Evolutionary conservation across 2,113 vertebrate genomes (phyloP), one percentile per base, ranked within the genome.

Genomic region (Craseonycteris thonglongyai): DNA sequence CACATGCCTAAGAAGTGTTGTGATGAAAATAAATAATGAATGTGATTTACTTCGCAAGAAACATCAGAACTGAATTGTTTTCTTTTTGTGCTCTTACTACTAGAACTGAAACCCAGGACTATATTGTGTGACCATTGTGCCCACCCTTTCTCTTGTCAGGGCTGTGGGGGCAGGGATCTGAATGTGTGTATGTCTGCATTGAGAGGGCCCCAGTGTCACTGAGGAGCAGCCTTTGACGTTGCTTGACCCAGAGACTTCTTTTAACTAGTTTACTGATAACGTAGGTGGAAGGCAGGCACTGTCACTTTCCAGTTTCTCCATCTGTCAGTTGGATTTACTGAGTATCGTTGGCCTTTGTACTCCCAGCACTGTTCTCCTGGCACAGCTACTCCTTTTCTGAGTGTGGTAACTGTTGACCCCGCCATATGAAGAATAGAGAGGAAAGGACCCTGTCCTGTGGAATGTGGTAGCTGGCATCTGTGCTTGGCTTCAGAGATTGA

Each of bases 291-390:
- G 47, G 65, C 16, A 6, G 1, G 10, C 22, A 21, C 26, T 35
- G 6, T 22, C 45, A 21, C 30, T n/a, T 11, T 7, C 0, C 0
- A 30, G 5, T 35, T 40, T 13, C 2, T 0, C 22, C 14, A 5
- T 56, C 15, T 15, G 7, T n/a, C 51, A 10, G 1, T 59, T 35
- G n/a, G 40, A 35, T 49, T 82, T 16, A 14, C 42, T 42, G 56
- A 54, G 7, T 56, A 2, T 18, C 14, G 21, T 42, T 42, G 45
- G 40, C 12, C 16, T n/a, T 24, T 40, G 14, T 61, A 28, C 35
- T 22, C 24, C 47, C 68, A 8, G 38, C 1, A 24, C 40, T 35
- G 15, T 12, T 11, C 6, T 22, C 16, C 10, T n/a, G 30, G 45
- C 40, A 72, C 47, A 65, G 30, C 56, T 83, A 1, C 65, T 54